phyloP scores from a whole-genome alignment of 1,140 invertebrate species.

The Himalopsyche phryganea region DNA sequence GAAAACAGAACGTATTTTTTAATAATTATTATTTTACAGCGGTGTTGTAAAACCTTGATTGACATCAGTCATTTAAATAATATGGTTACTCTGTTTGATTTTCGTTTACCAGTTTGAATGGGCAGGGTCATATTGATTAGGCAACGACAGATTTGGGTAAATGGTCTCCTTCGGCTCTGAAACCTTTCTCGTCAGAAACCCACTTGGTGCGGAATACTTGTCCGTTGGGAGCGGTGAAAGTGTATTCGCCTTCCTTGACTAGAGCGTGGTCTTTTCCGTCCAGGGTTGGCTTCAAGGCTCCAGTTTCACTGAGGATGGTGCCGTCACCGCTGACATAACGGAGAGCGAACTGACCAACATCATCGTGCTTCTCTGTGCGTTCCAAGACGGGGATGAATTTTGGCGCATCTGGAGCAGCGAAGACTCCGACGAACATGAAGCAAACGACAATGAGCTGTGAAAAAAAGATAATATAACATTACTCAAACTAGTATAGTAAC shows the following conservation, averaged over 20 bases:
- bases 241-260: constrained; percentile 21
- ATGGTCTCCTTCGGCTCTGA: constrained; percentile 36
- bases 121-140: background rate
- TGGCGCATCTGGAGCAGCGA: constrained; percentile 16
- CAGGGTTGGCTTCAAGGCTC: constrained; percentile 24
- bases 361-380: constrained; percentile 32
- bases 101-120: background rate
- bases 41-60: background rate
- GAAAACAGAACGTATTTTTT: background rate
- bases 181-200: constrained; percentile 24
- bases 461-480: background rate
- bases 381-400: constrained; percentile 33
- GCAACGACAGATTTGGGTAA: constrained; percentile 36
- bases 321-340: constrained; percentile 33
- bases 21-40: background rate
- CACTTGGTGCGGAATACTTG: constrained; percentile 22
- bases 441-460: constrained; percentile 15
- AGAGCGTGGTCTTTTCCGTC: constrained; percentile 29
- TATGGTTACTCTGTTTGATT: background rate
- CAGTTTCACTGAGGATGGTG: constrained; percentile 27
- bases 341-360: constrained; percentile 34
- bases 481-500: too few species aligned
- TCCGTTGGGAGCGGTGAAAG: constrained; percentile 20
- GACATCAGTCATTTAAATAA: too few species aligned
- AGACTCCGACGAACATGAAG: constrained; percentile 21